phyloP scores from a whole-genome alignment of 2,113 vertebrate species.

The Oreochromis aureus region DNA sequence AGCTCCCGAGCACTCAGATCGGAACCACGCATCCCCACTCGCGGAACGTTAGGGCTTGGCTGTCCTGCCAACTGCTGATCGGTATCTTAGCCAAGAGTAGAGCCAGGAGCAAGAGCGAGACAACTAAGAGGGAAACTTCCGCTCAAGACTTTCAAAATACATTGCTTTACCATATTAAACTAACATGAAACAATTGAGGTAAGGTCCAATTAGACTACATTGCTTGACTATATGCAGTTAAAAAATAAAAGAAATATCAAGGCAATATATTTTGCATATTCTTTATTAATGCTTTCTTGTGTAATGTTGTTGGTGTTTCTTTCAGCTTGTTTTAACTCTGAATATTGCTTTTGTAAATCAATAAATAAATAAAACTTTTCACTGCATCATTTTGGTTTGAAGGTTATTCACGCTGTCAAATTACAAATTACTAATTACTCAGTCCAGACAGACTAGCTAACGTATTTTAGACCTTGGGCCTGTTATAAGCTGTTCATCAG shows the following conservation, averaged over 20 bases:
- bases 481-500: not conserved
- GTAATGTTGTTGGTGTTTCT: not conserved
- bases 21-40: not conserved
- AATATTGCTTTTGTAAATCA: not conserved
- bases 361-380: not conserved
- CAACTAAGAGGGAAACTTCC: accelerated
- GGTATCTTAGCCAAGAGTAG: constrained; percentile 22
- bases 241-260: not conserved
- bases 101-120: not conserved
- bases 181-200: not conserved
- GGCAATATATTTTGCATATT: too few species aligned
- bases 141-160: not conserved
- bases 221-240: not conserved
- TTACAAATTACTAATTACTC: not conserved
- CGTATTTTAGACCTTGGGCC: not conserved
- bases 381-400: not conserved
- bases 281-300: not conserved
- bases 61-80: constrained; percentile 47
- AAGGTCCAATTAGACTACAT: not conserved
- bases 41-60: not conserved
- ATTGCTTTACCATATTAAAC: not conserved
- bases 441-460: not conserved
- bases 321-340: not conserved
- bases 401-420: not conserved
- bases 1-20: not conserved